A percentile compares a stretch with the other conserved stretches of the same genome.
Conservation (phyloP, 2,888 invertebrate species). For the Heliconius hortense region DNA sequence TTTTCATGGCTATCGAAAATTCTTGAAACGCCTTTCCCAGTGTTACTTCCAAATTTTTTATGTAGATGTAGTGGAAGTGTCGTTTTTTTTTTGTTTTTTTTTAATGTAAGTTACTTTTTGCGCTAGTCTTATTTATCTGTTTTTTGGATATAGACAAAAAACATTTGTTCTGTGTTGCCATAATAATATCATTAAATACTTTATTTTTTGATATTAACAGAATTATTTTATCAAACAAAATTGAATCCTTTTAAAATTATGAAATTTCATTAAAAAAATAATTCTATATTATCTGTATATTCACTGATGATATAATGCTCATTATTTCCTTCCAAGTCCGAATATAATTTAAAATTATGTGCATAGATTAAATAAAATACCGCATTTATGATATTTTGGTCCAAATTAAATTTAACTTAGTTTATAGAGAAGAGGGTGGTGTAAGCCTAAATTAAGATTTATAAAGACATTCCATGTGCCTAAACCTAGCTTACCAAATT, state of each 20-base stretch:
- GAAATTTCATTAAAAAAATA: neutral
- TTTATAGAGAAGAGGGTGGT: neutral
- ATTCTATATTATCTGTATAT: neutral
- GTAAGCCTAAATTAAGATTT: constrained; percentile 1
- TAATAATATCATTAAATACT: constrained; percentile 3
- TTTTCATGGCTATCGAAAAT: neutral
- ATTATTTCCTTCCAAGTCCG: neutral
- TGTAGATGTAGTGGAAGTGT: neutral
- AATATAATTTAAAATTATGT: neutral
- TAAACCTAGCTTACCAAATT: constrained; percentile 42
- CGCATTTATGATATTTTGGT: neutral
- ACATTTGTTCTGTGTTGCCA: neutral
- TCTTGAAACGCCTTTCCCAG: neutral
- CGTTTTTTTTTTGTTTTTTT: neutral
- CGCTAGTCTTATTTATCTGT: constrained; percentile 11
- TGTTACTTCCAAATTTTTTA: neutral
- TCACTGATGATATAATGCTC: neutral
- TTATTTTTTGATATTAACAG: too few relatives aligned
- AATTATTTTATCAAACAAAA: neutral
- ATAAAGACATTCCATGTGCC: constrained; percentile 51
- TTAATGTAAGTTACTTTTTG: neutral
- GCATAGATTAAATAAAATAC: constrained; percentile 2
- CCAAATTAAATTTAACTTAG: constrained; percentile 1
- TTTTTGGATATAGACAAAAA: neutral
- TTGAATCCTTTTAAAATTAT: neutral